These are phyloP conservation scores for Octopus bimaculoides DNA, from an alignment of 1,140 invertebrate species.

Conservation along the genomic window DNA sequence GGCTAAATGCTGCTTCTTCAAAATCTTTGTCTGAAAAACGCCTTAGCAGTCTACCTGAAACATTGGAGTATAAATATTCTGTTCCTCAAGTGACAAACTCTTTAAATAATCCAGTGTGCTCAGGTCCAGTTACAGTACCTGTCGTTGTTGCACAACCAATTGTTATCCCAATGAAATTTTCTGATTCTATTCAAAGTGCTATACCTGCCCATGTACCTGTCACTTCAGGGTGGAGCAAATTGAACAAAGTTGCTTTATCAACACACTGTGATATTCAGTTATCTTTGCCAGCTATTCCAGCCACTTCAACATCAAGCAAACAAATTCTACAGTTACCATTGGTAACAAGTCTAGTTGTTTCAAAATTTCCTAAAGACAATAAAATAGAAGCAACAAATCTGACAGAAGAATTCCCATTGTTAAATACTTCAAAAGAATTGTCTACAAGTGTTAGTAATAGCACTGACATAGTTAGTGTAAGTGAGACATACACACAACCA, in stretches of 20 bases:
- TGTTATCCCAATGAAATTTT: neutral
- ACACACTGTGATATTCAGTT: neutral
- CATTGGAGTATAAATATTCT: neutral
- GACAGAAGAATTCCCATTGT: too few relatives aligned
- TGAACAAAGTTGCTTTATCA: neutral
- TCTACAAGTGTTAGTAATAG: too few relatives aligned
- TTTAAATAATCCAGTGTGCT: neutral
- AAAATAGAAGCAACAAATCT: too few relatives aligned
- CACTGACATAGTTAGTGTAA: too few relatives aligned
- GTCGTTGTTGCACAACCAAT: slow-evolving; percentile 28
- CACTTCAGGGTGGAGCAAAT: neutral
- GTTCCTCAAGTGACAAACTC: too few relatives aligned
- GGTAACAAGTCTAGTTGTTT: slow-evolving; percentile 4
- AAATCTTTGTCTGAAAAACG: neutral
- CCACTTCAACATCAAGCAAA: neutral
- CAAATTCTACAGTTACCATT: neutral
- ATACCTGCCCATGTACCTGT: neutral
- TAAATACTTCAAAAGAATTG: too few relatives aligned
- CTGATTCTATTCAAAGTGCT: neutral
- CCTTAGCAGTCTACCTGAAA: neutral
- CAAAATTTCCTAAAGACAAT: neutral
- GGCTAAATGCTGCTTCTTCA: neutral
- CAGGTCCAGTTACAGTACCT: slow-evolving; percentile 24
- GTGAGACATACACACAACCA: too few relatives aligned
- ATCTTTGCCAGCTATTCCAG: neutral